These are phyloP conservation scores for Pollicipes pollicipes DNA, from an alignment of 1,140 invertebrate species.

Conservation along the genomic window DNA sequence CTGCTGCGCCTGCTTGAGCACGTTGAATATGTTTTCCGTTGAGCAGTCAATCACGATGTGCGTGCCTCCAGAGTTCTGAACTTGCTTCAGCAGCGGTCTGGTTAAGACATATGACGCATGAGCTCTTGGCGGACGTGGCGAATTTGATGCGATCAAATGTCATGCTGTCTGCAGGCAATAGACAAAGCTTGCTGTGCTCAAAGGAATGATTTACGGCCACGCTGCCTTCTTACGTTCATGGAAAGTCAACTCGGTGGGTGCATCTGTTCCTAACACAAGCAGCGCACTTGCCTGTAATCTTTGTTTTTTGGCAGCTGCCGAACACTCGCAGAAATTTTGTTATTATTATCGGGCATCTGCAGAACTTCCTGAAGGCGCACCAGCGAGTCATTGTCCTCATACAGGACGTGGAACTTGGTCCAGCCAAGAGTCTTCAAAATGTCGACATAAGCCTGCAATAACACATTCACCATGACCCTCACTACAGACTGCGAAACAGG, in stretches of 20 bases:
- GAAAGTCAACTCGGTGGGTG: too few species aligned
- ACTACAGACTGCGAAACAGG: too few species aligned
- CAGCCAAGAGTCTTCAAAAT: constrained; percentile 45
- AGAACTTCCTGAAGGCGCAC: constrained; percentile 79
- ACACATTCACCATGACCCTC: background rate
- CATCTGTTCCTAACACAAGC: too few species aligned
- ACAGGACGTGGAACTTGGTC: constrained; percentile 85
- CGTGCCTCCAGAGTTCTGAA: constrained; percentile 28
- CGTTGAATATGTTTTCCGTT: constrained; percentile 22
- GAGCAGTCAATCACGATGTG: constrained; percentile 34
- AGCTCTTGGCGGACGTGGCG: background rate
- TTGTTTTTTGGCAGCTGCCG: constrained; percentile 23
- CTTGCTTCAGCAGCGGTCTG: constrained; percentile 29
- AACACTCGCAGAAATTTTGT: constrained; percentile 23
- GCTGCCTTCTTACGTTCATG: too few species aligned
- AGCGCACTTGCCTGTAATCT: constrained; percentile 13
- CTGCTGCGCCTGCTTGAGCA: constrained; percentile 29
- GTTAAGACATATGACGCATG: constrained; percentile 2
- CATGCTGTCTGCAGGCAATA: constrained; percentile 4
- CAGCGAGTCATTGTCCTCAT: constrained; percentile 84
- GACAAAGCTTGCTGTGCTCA: background rate
- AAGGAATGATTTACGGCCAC: background rate
- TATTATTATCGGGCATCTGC: constrained; percentile 63
- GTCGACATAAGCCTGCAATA: constrained; percentile 29
- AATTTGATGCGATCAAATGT: constrained; percentile 7